These are phyloP conservation scores for Pseudomyrmex sp. DNA, from an alignment of 1,140 invertebrate species.

Conservation along the genomic window DNA sequence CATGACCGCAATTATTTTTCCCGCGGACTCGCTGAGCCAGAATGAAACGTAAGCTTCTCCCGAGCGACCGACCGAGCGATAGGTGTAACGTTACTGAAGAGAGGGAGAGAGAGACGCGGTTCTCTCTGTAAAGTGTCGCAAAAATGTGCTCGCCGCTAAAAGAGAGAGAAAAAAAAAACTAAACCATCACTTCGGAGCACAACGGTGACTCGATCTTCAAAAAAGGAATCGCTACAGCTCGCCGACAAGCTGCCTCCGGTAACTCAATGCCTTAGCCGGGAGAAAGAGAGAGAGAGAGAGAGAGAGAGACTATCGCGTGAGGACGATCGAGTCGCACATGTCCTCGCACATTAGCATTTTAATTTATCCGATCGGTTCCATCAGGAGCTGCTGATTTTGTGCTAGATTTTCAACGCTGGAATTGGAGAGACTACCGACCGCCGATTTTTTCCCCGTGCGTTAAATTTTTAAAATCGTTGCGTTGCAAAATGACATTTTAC, in stretches of 20 bases:
- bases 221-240: constrained; percentile 21
- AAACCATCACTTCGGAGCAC: not conserved
- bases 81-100: constrained; percentile 65
- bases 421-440: no score
- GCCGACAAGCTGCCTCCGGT: constrained; percentile 1
- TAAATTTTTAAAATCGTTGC: no score
- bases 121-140: constrained; percentile 59
- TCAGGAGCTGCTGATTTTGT: no score
- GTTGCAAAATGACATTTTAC: no score
- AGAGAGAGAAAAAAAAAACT: constrained; percentile 2
- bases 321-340: not conserved
- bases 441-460: no score
- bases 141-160: constrained; percentile 52
- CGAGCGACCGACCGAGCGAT: constrained; percentile 33
- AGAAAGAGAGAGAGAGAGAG: not conserved
- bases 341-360: not conserved
- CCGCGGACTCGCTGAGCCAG: constrained; percentile 65
- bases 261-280: constrained; percentile 23
- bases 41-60: constrained; percentile 73
- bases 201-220: constrained; percentile 21
- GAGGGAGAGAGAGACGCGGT: not conserved
- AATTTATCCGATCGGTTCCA: not conserved
- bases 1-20: constrained; percentile 74
- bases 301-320: not conserved
- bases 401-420: no score